Evolutionary conservation across 1,140 invertebrate species (phyloP).

Genomic region (Drosophila lacteicornis): DNA sequence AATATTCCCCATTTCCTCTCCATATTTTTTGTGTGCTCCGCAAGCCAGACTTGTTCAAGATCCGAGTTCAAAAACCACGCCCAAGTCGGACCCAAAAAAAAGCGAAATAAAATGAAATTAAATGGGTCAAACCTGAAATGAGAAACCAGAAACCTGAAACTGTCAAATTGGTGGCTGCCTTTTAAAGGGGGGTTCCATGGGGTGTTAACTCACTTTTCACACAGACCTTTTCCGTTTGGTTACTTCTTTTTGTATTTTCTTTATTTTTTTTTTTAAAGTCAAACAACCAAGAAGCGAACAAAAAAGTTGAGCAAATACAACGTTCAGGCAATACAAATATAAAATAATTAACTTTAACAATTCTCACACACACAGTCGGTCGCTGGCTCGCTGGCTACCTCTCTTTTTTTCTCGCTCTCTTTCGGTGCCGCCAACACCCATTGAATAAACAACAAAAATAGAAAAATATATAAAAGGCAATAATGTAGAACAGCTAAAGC

Average conservation of each 20-base stretch:
- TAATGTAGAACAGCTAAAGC: constrained; percentile 65
- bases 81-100: constrained; percentile 24
- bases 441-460: constrained; percentile 68
- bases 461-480: constrained; percentile 56
- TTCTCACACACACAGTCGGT: constrained; percentile 31
- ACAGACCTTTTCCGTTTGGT: constrained; percentile 27
- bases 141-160: constrained; percentile 49
- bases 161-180: constrained; percentile 39
- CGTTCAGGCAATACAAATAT: constrained; percentile 76
- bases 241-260: constrained; percentile 18
- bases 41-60: constrained; percentile 19
- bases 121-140: constrained; percentile 43
- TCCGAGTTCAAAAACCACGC: constrained; percentile 35
- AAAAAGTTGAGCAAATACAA: constrained; percentile 78
- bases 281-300: constrained; percentile 53
- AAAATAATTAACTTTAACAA: constrained; percentile 83
- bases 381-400: constrained; percentile 7
- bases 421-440: constrained; percentile 46
- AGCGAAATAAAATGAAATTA: constrained; percentile 14
- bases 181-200: not conserved
- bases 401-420: constrained; percentile 26
- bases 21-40: not conserved
- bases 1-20: constrained; percentile 8
- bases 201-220: constrained; percentile 29
- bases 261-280: constrained; percentile 53